Evolutionary conservation across 1,140 invertebrate species (phyloP).

Genomic region (Rhopalosiphum padi): DNA sequence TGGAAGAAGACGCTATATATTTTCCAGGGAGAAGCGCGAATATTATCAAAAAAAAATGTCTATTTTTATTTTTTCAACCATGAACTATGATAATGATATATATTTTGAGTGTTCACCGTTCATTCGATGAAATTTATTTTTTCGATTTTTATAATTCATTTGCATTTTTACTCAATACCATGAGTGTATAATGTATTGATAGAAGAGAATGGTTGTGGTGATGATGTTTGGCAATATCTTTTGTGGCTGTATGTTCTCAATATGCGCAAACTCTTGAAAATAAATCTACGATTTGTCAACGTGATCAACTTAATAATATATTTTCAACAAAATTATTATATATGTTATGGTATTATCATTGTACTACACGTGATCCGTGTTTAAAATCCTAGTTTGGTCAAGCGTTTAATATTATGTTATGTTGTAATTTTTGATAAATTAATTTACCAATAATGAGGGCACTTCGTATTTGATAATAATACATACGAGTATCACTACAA

Average conservation of each 20-base stretch:
- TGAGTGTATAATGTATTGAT: not conserved
- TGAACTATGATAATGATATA: too few relatives aligned
- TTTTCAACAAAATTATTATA: not conserved
- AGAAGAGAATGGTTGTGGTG: not conserved
- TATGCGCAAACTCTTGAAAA: not conserved
- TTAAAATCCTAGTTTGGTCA: not conserved
- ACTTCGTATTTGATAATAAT: not conserved
- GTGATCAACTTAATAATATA: not conserved
- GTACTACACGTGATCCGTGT: not conserved
- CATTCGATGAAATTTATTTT: too few relatives aligned
- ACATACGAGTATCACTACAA: not conserved
- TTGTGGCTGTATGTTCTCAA: not conserved
- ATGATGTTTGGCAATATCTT: not conserved
- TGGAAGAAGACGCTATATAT: too few relatives aligned
- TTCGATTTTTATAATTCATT: not conserved
- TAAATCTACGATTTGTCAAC: not conserved
- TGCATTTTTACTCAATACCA: not conserved
- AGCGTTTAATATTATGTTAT: not conserved
- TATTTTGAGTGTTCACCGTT: too few relatives aligned
- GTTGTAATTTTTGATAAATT: not conserved
- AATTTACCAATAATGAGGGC: not conserved
- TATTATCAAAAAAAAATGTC: too few relatives aligned
- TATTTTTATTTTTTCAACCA: not conserved
- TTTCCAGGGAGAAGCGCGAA: too few relatives aligned
- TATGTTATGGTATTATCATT: not conserved